phyloP scores from a whole-genome alignment of 2,888 invertebrate species.

The Ashinkailepas kermadecensis region DNA sequence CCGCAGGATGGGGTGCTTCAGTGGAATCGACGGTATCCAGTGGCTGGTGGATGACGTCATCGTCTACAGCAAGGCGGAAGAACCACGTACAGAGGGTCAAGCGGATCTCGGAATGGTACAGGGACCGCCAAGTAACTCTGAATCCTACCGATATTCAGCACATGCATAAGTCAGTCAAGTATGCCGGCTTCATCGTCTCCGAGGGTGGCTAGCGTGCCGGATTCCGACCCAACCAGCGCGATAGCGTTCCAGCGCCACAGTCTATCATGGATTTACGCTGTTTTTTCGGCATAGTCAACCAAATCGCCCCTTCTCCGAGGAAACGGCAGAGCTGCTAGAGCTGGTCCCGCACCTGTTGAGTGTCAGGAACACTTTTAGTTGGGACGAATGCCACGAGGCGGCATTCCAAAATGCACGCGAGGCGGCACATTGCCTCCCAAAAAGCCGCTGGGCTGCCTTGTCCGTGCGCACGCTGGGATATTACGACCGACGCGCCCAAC shows the following conservation, averaged over 20 bases:
- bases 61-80: neutral
- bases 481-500: too few relatives aligned
- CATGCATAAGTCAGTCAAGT: neutral
- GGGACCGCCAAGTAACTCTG: neutral
- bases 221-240: neutral
- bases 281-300: neutral
- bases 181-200: neutral
- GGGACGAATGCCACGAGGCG: neutral
- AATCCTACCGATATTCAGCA: neutral
- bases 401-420: neutral
- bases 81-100: neutral
- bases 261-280: neutral
- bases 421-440: too few relatives aligned
- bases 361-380: neutral
- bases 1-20: constrained; percentile 22
- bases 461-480: too few relatives aligned
- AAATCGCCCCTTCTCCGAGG: neutral
- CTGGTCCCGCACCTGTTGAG: neutral
- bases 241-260: neutral
- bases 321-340: neutral
- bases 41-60: constrained; percentile 1
- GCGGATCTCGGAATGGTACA: neutral
- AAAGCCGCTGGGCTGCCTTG: too few relatives aligned
- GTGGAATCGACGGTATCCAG: neutral
- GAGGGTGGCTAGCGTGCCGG: neutral